Base-by-base conservation (phyloP, 64 coral and sea anemone species). In the Pocillopora damicornis region DNA sequence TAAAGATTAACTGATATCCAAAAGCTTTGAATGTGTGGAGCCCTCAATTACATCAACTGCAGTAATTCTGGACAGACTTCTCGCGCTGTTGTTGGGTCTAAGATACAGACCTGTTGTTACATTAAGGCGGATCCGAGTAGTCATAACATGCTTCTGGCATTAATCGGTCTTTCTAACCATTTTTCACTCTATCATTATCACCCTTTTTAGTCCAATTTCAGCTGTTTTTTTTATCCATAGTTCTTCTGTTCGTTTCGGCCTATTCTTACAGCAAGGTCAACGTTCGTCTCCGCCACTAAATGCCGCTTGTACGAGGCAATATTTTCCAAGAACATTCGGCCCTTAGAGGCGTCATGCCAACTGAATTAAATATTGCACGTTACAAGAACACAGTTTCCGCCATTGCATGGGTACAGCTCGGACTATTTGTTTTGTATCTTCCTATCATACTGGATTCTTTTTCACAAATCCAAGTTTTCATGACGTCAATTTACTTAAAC, bases 31-130 rank as follows among this genome's bases (percentile, higher is more conserved):
- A 51, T 51, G 42, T 30, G 30, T 30, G 0, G 30, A 30, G 30
- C 30, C 30, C 30, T 30, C 30, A 30, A 7, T 79, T 7, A 79
- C 77, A 25, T n/a, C 60, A 1, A 60, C 77, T 9, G 77, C 77
- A 61, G 15, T 79, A 26, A 79, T 56, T 20, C 56, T 79, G 10
- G 77, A 61, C 77, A 79, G 77, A 60, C 56, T 79, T 60, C 57
- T 79, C 22, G 77, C 77, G 11, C 77, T 60, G 5, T 79, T 23
- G 2, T 14, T 79, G 18, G 58, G n/a, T 14, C n/a, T 79, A 18
- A 61, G 30, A 25, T 61, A 79, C 20, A 22, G 16, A 60, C 37
- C 17, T 3, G 75, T 77, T 15, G 38, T 79, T 8, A 79, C 77
- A n/a, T 5, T 79, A 13, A 79, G 18, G 4, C 20, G 56, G 17